Percentiles rank a stretch among this genome's conserved stretches.
These are phyloP conservation scores for Paramormyrops hopkinsi DNA, from an alignment of 2,797 vertebrate genomes.

Conservation along the genomic window DNA sequence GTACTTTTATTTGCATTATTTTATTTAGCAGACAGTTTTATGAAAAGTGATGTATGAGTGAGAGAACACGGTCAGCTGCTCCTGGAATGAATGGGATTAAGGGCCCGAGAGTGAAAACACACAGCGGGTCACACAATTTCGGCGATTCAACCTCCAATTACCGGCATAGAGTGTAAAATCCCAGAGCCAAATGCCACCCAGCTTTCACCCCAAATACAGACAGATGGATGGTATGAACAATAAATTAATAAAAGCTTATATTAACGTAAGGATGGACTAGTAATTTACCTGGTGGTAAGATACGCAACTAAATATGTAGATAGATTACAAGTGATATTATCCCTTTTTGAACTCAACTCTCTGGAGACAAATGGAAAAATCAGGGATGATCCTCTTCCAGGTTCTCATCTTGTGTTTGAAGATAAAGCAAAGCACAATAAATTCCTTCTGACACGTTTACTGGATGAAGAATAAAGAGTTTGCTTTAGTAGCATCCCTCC, in stretches of 20 bases:
- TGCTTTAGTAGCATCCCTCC: neutral
- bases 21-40: neutral
- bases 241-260: neutral
- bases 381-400: neutral
- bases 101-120: neutral
- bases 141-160: neutral
- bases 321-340: neutral
- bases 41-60: neutral
- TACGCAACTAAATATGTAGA: neutral
- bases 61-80: neutral
- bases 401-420: constrained; percentile 1
- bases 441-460: constrained; percentile 20
- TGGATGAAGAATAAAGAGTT: constrained; percentile 4
- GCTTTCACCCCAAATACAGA: neutral
- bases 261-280: neutral
- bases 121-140: neutral
- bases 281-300: neutral
- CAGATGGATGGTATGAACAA: constrained; percentile 14
- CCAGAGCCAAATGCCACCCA: neutral
- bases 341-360: neutral
- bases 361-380: constrained; percentile 3
- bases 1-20: neutral
- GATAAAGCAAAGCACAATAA: constrained; percentile 12
- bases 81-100: neutral
- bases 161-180: neutral